Percentiles rank a stretch among this genome's conserved stretches.
phyloP scores from a whole-genome alignment of 2,113 vertebrate genomes.

The Gracilinanus agilis region DNA sequence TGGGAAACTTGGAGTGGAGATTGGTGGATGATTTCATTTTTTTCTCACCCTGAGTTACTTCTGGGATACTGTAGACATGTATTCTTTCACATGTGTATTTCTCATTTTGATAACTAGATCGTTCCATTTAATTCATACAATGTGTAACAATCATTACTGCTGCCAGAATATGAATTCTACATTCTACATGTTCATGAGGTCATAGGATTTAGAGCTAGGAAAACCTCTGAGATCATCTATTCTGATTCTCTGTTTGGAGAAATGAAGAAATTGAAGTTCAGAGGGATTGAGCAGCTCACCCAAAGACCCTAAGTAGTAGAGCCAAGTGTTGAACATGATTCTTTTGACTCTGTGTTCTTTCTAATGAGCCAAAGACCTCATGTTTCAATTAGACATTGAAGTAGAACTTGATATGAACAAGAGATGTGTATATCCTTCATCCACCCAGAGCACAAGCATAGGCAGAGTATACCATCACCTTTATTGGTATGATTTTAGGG shows the following conservation, averaged over 20 bases:
- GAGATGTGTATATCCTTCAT: background rate
- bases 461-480: background rate
- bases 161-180: background rate
- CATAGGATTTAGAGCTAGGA: background rate
- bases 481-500: background rate
- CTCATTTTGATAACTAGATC: background rate
- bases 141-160: background rate
- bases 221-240: background rate
- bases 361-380: background rate
- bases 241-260: background rate
- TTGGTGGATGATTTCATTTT: background rate
- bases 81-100: background rate
- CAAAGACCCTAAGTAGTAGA: background rate
- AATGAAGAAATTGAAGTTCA: background rate
- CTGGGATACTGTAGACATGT: background rate
- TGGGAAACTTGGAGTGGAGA: background rate
- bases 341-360: background rate
- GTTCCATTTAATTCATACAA: background rate
- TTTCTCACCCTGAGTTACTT: background rate
- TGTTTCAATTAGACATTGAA: background rate
- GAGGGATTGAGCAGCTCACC: background rate
- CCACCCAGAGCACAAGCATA: background rate
- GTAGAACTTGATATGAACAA: background rate
- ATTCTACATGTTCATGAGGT: background rate
- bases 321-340: background rate